Conservation (phyloP, 2,888 invertebrate species). For the Tenthredo amoena region DNA sequence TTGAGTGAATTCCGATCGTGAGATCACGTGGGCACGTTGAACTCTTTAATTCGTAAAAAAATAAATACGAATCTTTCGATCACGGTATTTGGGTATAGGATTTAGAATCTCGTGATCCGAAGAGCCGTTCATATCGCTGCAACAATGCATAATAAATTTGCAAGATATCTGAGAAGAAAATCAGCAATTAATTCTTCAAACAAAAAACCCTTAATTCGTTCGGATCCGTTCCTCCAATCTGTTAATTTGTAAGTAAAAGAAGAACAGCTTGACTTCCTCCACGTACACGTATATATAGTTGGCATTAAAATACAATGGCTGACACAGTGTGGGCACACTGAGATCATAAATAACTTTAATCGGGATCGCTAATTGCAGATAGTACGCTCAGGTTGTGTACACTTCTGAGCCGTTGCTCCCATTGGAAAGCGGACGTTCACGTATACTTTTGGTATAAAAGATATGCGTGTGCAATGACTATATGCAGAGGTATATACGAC, state of each 20-base stretch:
- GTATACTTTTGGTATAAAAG: background rate
- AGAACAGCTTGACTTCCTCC: constrained; percentile 65
- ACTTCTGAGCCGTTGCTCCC: constrained; percentile 70
- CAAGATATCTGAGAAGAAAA: constrained; percentile 4
- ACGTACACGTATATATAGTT: constrained; percentile 53
- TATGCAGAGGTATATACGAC: constrained; percentile 17
- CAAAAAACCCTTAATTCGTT: constrained; percentile 47
- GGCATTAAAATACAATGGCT: constrained; percentile 78
- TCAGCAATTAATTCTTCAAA: constrained; percentile 46
- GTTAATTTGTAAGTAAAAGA: constrained; percentile 65
- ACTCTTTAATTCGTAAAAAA: background rate
- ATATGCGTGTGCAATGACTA: background rate
- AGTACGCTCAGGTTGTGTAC: constrained; percentile 67
- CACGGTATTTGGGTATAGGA: background rate
- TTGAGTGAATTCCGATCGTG: background rate
- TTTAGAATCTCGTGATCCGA: background rate
- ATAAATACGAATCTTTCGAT: background rate
- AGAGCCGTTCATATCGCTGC: constrained; percentile 32
- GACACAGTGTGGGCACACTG: constrained; percentile 73
- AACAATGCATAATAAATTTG: constrained; percentile 45
- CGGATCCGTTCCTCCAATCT: constrained; percentile 55
- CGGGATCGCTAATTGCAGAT: constrained; percentile 78
- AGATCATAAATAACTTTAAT: constrained; percentile 77
- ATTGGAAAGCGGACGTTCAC: constrained; percentile 60
- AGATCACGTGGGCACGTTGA: background rate